Conservation (phyloP, 2,113 vertebrate genomes). For the Galeopterus variegatus region DNA sequence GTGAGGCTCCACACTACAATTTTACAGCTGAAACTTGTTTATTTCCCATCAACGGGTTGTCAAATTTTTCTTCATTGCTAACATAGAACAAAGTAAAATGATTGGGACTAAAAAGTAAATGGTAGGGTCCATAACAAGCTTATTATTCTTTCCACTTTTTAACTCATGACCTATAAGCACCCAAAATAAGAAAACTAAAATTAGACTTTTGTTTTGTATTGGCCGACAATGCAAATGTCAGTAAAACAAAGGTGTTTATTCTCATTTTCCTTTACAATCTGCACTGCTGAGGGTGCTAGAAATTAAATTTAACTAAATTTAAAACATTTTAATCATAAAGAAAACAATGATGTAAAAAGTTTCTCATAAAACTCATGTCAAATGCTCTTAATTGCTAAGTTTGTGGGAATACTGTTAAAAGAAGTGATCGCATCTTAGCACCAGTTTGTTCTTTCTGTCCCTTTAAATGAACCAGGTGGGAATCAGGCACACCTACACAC, state of each 20-base stretch:
- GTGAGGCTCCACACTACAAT: neutral
- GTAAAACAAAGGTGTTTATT: neutral
- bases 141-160: neutral
- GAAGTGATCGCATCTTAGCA: neutral
- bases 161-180: neutral
- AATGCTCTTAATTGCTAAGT: neutral
- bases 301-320: constrained; percentile 35
- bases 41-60: neutral
- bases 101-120: constrained; percentile 4
- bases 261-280: neutral
- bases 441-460: neutral
- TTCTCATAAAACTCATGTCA: neutral
- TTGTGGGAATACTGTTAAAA: neutral
- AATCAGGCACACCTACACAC: neutral
- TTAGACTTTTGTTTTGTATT: constrained; percentile 9
- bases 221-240: neutral
- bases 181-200: constrained; percentile 13
- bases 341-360: neutral
- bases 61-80: neutral
- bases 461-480: neutral
- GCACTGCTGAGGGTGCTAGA: neutral
- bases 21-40: constrained; percentile 38
- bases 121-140: neutral
- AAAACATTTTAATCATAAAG: constrained; percentile 53
- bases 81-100: constrained; percentile 43